Evolutionary conservation across 2,888 invertebrate genomes (phyloP).

Genomic region (Apeira syringaria): DNA sequence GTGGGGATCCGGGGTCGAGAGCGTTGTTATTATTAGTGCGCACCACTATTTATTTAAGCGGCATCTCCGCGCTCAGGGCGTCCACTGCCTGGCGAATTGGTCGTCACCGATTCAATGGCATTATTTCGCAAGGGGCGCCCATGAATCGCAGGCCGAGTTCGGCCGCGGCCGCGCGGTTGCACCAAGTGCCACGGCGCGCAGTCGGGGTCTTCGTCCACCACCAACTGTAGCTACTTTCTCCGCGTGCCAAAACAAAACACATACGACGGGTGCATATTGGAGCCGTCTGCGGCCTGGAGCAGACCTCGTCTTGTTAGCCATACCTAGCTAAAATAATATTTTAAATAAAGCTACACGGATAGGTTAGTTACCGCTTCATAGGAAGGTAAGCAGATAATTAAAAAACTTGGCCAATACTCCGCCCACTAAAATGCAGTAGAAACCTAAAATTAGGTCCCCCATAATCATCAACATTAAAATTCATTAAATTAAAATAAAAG

Average conservation of each 20-base stretch:
- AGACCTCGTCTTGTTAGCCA: conserved; percentile 3
- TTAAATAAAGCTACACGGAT: too few relatives aligned
- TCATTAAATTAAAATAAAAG: too few relatives aligned
- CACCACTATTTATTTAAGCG: conserved; percentile 72
- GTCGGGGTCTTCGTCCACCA: conserved; percentile 69
- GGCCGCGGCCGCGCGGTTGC: conserved; percentile 76
- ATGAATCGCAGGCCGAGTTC: conserved; percentile 70
- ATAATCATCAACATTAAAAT: too few relatives aligned
- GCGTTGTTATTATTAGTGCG: conserved; percentile 46
- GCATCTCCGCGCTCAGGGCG: conserved; percentile 67
- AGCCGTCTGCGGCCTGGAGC: conserved; percentile 13
- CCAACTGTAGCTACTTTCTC: conserved; percentile 69
- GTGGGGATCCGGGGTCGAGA: conserved; percentile 53
- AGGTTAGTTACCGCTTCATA: too few relatives aligned
- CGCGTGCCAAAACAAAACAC: conserved; percentile 67
- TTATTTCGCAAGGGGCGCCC: conserved; percentile 70
- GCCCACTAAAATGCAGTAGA: too few relatives aligned
- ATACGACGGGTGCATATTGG: conserved; percentile 29
- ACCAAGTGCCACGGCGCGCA: conserved; percentile 53
- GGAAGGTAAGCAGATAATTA: too few relatives aligned
- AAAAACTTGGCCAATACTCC: too few relatives aligned
- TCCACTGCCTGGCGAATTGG: conserved; percentile 67
- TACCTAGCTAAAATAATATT: too few relatives aligned
- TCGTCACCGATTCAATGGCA: conserved; percentile 65
- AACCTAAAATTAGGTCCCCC: too few relatives aligned